A percentile compares a stretch with the other conserved stretches of the same genome.
Evolutionary conservation across 2,113 vertebrate species (phyloP).

Genomic region (Grallaria varia): DNA sequence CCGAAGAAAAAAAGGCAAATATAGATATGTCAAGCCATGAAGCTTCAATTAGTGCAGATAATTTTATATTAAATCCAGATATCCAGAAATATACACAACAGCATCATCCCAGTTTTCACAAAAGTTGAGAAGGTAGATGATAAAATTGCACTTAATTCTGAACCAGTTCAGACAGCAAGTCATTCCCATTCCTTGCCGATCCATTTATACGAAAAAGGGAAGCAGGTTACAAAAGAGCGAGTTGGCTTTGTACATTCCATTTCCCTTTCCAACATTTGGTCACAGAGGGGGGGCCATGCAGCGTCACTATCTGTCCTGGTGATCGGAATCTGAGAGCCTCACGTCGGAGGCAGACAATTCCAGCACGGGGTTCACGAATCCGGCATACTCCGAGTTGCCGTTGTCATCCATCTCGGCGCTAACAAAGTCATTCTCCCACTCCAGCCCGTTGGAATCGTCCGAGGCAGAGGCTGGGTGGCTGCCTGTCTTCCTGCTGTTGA

Average conservation of each 20-base stretch:
- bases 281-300: neutral
- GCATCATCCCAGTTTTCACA: slow-evolving; percentile 46
- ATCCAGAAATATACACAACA: slow-evolving; percentile 49
- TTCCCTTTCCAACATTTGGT: slow-evolving; percentile 36
- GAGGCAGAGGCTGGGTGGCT: slow-evolving; percentile 89
- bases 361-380: slow-evolving; percentile 91
- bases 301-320: slow-evolving; percentile 79
- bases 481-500: slow-evolving; percentile 67
- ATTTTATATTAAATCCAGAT: slow-evolving; percentile 54
- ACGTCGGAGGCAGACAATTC: slow-evolving; percentile 77
- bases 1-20: neutral
- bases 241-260: neutral
- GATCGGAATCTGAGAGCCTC: slow-evolving; percentile 51
- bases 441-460: slow-evolving; percentile 90
- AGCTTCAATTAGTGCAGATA: slow-evolving; percentile 55
- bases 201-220: neutral
- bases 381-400: slow-evolving; percentile 86
- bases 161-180: slow-evolving; percentile 29
- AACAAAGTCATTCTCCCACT: slow-evolving; percentile 98
- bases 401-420: slow-evolving; percentile 86
- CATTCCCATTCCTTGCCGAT: neutral
- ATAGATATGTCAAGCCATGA: slow-evolving; percentile 29
- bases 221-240: neutral
- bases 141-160: slow-evolving; percentile 80
- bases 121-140: slow-evolving; percentile 68